Evolutionary conservation across 2,888 invertebrate species (phyloP).

Genomic region (Rhagonycha fulva): DNA sequence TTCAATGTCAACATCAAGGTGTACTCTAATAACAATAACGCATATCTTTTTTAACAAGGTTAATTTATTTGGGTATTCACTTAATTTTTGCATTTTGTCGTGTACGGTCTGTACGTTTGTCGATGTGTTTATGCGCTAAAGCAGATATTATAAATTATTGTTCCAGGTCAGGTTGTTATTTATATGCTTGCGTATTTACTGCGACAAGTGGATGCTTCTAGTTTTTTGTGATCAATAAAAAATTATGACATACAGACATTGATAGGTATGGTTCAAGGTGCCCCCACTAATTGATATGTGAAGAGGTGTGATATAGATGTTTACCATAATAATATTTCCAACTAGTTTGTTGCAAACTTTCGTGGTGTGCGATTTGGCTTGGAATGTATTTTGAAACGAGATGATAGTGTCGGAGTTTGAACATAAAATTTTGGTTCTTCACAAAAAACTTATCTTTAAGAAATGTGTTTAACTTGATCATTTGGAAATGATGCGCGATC

Average conservation of each 20-base stretch:
- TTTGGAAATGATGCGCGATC: slow-evolving; percentile 38
- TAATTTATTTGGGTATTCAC: slow-evolving; percentile 11
- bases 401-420: background rate
- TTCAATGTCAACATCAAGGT: slow-evolving; percentile 37
- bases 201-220: background rate
- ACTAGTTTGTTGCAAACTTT: slow-evolving; percentile 19
- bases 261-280: slow-evolving; percentile 26
- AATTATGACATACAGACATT: slow-evolving; percentile 15
- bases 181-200: background rate
- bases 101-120: background rate
- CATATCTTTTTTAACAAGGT: slow-evolving; percentile 25
- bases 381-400: background rate
- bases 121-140: background rate
- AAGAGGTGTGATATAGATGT: slow-evolving; percentile 29
- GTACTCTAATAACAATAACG: slow-evolving; percentile 20
- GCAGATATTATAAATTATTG: background rate
- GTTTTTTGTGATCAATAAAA: background rate
- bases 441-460: background rate
- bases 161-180: background rate
- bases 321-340: slow-evolving; percentile 16
- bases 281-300: slow-evolving; percentile 24
- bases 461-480: background rate
- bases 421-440: background rate
- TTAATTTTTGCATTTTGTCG: background rate
- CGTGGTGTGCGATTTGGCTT: background rate